Evolutionary conservation across 2,113 vertebrate genomes (phyloP).

Genomic region (Notiomystis cincta): DNA sequence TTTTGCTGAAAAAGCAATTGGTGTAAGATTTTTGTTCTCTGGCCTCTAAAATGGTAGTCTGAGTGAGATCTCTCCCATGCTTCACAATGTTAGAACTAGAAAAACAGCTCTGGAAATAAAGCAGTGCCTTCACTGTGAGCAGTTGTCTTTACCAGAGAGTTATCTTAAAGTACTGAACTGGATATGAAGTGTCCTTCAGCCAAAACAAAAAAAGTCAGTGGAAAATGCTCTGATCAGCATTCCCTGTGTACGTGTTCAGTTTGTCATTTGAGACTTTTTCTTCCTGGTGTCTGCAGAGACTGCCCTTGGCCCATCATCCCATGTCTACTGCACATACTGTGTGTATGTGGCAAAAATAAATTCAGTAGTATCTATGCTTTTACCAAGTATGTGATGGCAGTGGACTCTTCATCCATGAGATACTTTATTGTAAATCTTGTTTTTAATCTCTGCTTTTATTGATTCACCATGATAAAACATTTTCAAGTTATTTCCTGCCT

Average conservation of each 20-base stretch:
- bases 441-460: not conserved
- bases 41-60: not conserved
- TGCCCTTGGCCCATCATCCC: not conserved
- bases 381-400: not conserved
- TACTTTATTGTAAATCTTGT: not conserved
- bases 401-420: not conserved
- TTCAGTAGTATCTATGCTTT: not conserved
- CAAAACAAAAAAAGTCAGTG: not conserved
- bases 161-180: not conserved
- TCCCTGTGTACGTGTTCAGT: not conserved
- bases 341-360: not conserved
- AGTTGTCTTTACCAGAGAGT: not conserved
- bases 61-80: not conserved
- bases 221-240: not conserved
- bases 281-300: not conserved
- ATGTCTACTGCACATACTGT: not conserved
- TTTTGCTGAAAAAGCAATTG: not conserved
- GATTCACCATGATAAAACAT: not conserved
- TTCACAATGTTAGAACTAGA: not conserved
- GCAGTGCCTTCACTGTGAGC: not conserved
- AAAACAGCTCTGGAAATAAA: not conserved
- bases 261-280: not conserved
- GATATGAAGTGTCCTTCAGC: not conserved
- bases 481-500: not conserved
- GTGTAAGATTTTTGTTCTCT: not conserved